Evolutionary conservation across 2,797 vertebrate species (phyloP), one percentile per base, ranked within the genome.

Genomic region (Pseudomugil tenellus): DNA sequence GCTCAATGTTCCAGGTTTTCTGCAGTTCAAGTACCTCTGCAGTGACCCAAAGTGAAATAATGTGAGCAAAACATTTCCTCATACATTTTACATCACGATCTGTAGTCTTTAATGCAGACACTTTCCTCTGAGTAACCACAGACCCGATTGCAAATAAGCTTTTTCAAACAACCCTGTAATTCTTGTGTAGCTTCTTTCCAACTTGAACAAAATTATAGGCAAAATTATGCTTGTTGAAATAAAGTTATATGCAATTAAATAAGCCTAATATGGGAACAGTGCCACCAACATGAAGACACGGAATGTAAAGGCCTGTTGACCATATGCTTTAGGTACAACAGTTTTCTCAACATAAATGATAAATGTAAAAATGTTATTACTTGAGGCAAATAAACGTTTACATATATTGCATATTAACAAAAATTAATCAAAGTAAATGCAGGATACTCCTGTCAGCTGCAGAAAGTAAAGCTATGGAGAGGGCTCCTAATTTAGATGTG

Each of bases 401-500:
- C 41, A 52, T 16, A 2, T 34, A 62, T 16, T n/a, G 28, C 32
- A 32, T 2, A 54, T 41, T 53, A 23, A 23, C n/a, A 39, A 28
- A 57, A 37, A 49, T 43, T 59, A 19, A 69, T 14, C 41, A 5
- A 74, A 63, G 37, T 35, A 26, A 60, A 35, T 13, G 17, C 48
- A 74, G 62, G 25, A 73, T 19, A 23, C 58, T 53, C 32, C 57
- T 72, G 65, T 77, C 76, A 79, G 69, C 28, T 67, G 62, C 35
- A 72, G 31, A 79, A 77, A 77, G 58, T 77, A 56, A 79, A 81
- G 65, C 72, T 62, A 49, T 41, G 59, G 55, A 77, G 68, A 78
- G 39, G 48, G 55, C 58, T 78, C 49, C 69, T 90, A 76, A 88
- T 88, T 91, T 85, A 83, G 72, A 85, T 32, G 26, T 19, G 61